A percentile compares a stretch with the other conserved stretches of the same genome.
Evolutionary conservation across 2,113 vertebrate species (phyloP).

Genomic region (Aegithalos caudatus): DNA sequence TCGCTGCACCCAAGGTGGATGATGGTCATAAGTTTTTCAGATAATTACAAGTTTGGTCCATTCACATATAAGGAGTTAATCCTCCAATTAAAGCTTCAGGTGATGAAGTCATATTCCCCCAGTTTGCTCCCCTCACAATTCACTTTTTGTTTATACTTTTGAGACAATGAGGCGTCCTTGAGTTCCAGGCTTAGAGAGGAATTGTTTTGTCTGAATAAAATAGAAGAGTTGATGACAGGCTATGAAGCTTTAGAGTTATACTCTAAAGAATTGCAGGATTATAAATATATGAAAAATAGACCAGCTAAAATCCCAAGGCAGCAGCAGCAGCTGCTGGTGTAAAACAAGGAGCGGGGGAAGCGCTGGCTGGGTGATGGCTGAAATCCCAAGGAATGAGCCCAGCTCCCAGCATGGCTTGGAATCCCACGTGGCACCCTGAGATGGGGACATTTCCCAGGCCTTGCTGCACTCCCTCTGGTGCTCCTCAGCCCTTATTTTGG

Average conservation of each 20-base stretch:
- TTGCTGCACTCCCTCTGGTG: neutral
- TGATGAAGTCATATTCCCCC: neutral
- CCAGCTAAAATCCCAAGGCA: neutral
- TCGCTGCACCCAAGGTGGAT: neutral
- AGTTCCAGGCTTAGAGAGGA: neutral
- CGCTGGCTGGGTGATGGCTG: neutral
- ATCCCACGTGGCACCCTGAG: accelerated
- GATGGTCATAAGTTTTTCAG: neutral
- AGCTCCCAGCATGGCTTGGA: neutral
- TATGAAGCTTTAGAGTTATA: neutral
- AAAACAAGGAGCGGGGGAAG: neutral
- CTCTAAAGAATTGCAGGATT: neutral
- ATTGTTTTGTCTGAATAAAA: neutral
- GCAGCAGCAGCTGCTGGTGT: neutral
- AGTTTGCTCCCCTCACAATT: neutral
- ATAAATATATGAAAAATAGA: too few relatives aligned
- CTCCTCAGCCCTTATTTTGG: neutral
- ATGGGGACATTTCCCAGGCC: neutral
- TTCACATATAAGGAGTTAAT: neutral
- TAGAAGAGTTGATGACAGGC: neutral
- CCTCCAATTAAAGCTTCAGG: neutral
- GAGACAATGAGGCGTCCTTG: neutral
- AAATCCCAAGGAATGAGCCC: neutral
- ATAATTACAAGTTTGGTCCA: neutral
- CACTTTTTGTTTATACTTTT: neutral